Evolutionary conservation across 2,113 vertebrate genomes (phyloP).

Genomic region (Ammodytes marinus): DNA sequence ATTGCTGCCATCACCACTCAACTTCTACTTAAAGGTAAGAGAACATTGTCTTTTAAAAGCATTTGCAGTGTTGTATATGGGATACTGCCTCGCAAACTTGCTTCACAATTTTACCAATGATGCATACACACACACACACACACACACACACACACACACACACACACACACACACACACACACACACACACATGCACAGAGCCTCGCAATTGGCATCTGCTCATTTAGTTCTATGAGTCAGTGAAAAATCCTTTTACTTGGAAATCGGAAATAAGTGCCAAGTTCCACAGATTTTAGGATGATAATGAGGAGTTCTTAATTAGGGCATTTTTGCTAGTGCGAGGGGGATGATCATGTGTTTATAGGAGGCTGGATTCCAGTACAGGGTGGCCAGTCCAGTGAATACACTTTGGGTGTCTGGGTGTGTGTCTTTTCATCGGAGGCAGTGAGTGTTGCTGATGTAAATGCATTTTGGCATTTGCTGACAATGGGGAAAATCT

Average conservation of each 20-base stretch:
- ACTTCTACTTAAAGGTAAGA: constrained; percentile 79
- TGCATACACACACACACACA: no score
- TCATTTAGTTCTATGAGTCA: not conserved
- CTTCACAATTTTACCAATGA: no score
- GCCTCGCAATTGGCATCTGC: not conserved
- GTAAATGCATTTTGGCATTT: constrained; percentile 80
- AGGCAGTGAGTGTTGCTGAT: constrained; percentile 72
- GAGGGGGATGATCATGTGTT: constrained; percentile 14
- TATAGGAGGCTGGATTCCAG: constrained; percentile 31
- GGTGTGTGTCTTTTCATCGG: constrained; percentile 71
- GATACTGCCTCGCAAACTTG: not conserved
- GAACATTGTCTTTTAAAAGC: constrained; percentile 24
- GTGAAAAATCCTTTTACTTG: not conserved
- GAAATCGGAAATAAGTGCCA: not conserved
- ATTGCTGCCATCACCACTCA: constrained; percentile 7
- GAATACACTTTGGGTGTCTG: constrained; percentile 31
- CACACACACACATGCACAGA: not conserved
- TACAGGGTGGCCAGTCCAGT: constrained; percentile 7
- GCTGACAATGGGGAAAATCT: constrained; percentile 78
- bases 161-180: no score
- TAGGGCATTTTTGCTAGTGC: constrained; percentile 6
- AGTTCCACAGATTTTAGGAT: not conserved
- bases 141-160: no score
- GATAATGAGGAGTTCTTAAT: constrained; percentile 37
- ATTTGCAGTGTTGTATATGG: not conserved